A percentile compares a stretch with the other conserved stretches of the same genome.
phyloP scores from a whole-genome alignment of 2,888 invertebrate genomes.

The Cephalotes varians region DNA sequence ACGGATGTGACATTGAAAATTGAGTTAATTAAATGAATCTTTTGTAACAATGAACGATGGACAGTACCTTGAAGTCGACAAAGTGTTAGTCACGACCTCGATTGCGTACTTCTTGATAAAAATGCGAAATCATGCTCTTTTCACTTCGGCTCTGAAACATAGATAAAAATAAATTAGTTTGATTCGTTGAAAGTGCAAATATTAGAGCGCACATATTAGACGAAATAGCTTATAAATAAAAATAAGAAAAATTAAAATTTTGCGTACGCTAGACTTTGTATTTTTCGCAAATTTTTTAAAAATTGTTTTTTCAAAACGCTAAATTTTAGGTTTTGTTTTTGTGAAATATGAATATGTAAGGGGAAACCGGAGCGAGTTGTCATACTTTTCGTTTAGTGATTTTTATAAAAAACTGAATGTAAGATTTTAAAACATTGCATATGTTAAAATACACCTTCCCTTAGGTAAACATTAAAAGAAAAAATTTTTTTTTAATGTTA shows the following conservation, averaged over 20 bases:
- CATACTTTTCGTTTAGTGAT: too few species aligned
- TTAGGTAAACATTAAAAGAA: too few species aligned
- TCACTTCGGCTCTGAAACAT: slow-evolving; percentile 7
- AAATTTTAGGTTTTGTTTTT: neutral
- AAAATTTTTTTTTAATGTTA: too few species aligned
- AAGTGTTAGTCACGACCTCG: slow-evolving; percentile 62
- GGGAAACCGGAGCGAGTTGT: too few species aligned
- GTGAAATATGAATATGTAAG: too few species aligned
- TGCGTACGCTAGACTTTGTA: neutral
- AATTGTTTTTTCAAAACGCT: neutral
- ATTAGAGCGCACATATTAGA: neutral
- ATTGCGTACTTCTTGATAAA: slow-evolving; percentile 17
- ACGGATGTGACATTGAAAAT: slow-evolving; percentile 25
- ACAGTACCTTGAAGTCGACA: slow-evolving; percentile 59
- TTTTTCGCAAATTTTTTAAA: too few species aligned
- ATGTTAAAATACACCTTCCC: too few species aligned
- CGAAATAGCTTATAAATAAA: neutral
- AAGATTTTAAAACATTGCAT: too few species aligned
- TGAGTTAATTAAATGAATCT: slow-evolving; percentile 62
- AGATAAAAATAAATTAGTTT: neutral
- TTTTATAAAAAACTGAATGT: too few species aligned
- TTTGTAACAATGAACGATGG: slow-evolving; percentile 58
- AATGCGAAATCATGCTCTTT: neutral
- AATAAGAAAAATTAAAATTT: neutral
- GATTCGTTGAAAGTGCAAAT: neutral